These are phyloP conservation scores for Standfussiana lucernea DNA, from an alignment of 2,888 invertebrate genomes.

Conservation along the genomic window DNA sequence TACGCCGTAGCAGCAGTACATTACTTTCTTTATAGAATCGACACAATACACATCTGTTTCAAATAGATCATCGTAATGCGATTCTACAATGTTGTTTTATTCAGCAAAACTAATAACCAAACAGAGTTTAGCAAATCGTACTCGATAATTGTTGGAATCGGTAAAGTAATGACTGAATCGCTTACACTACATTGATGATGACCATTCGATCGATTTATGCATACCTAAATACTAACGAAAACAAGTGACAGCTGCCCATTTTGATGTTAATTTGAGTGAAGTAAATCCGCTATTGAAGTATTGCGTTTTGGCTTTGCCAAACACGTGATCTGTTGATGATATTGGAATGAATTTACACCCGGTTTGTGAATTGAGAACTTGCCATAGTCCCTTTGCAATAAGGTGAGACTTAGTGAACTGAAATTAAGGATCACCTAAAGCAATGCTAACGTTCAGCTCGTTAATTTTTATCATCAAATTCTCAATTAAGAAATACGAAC, in stretches of 20 bases:
- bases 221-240: background rate
- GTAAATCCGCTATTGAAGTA: background rate
- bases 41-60: background rate
- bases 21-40: background rate
- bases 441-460: background rate
- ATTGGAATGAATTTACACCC: background rate
- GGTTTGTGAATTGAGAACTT: background rate
- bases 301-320: background rate
- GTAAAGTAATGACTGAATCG: background rate
- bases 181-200: constrained; percentile 5
- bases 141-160: background rate
- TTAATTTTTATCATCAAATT: background rate
- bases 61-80: background rate
- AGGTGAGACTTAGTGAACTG: too few relatives aligned
- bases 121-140: background rate
- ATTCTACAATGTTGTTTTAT: background rate
- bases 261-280: constrained; percentile 11
- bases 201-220: background rate
- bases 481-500: background rate
- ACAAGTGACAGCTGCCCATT: constrained; percentile 4
- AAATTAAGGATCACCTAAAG: background rate
- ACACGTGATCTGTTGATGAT: background rate
- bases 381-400: background rate
- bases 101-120: background rate
- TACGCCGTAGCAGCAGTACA: constrained; percentile 15